Base-by-base conservation (phyloP, 2,113 vertebrate genomes). In the Thamnophis sirtalis region DNA sequence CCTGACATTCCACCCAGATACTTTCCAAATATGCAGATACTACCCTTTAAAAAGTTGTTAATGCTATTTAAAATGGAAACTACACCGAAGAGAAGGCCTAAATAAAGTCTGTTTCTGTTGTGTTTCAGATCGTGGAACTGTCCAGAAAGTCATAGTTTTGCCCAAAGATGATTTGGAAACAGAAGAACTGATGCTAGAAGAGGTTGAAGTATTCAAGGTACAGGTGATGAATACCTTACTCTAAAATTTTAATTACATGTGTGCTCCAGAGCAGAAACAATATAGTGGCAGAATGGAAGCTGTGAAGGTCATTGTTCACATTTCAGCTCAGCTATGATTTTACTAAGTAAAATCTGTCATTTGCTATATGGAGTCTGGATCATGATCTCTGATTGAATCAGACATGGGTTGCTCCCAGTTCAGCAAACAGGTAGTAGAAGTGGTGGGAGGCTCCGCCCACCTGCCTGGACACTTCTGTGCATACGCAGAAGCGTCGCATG, bases 151-250 rank as follows among this genome's bases (percentile, higher is more conserved):
- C 91, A 99, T 99, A 0, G 99, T 99, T 68, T 97, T 99, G 51
- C 99, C 99, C 28, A 98, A 98, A 96, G 99, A 99, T 13, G 99
- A 99, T 96, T 96, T 98, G 96, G 98, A 99, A 94, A 98, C 98
- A 0, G 99, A 99, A 95, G 99, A 99, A 94, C 98, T 99, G 91
- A 99, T 99, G 94, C 96, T 99, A 87, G 99, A 99, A 95, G 99
- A 99, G 90, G 99, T 99, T 1, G 99, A 99, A 88, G 99, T 99
- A 94, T 99, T 99, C 92, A 99, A 98, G 98, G 99, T 99, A 90
- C 33, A 95, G 97, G 92, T 7, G 51, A 22, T 80, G 33, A 17
- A 58, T 28, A 49, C 33, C 54, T 55, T 43, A n/a, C 24, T 26
- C 63, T 43, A 21, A 17, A 43, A 15, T 11, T 51, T 38, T 33